These are phyloP conservation scores for Ctenoplectra terminalis DNA, from an alignment of 1,140 invertebrate genomes.

Conservation along the genomic window DNA sequence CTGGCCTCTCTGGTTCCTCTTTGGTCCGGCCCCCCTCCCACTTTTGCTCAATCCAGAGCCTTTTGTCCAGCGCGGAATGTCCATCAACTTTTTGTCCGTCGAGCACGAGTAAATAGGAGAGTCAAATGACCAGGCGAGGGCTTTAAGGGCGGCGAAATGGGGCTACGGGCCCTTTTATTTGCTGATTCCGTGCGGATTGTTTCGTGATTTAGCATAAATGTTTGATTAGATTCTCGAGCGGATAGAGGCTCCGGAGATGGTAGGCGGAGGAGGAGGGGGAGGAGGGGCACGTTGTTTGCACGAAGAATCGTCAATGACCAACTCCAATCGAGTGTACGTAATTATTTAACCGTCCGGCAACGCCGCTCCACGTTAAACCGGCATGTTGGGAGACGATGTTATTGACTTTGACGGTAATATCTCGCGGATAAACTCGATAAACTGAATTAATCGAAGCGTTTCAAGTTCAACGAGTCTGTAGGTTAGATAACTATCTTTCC, in stretches of 20 bases:
- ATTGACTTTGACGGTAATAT: constrained; percentile 14
- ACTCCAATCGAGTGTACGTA: constrained; percentile 69
- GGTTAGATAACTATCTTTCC: background rate
- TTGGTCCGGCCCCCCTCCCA: constrained; percentile 8
- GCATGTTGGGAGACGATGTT: background rate
- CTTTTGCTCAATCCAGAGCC: constrained; percentile 65
- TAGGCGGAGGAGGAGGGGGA: constrained; percentile 20
- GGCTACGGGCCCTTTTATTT: constrained; percentile 81
- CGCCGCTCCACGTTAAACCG: constrained; percentile 5
- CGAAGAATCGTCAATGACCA: constrained; percentile 65
- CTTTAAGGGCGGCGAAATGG: constrained; percentile 78
- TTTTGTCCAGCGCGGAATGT: constrained; percentile 79
- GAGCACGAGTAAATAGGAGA: constrained; percentile 75
- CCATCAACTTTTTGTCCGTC: constrained; percentile 75
- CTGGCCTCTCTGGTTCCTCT: constrained; percentile 26
- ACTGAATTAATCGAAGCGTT: constrained; percentile 33
- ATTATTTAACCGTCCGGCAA: constrained; percentile 72
- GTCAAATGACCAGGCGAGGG: constrained; percentile 82
- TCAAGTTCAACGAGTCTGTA: constrained; percentile 18
- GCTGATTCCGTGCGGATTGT: constrained; percentile 83
- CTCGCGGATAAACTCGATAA: constrained; percentile 1
- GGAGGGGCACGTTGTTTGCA: constrained; percentile 66
- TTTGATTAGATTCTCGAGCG: constrained; percentile 82
- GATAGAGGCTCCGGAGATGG: constrained; percentile 45
- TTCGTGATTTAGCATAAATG: constrained; percentile 85